These are phyloP conservation scores for Drosophila ohnishii DNA, from an alignment of 1,140 invertebrate genomes.

Conservation along the genomic window DNA sequence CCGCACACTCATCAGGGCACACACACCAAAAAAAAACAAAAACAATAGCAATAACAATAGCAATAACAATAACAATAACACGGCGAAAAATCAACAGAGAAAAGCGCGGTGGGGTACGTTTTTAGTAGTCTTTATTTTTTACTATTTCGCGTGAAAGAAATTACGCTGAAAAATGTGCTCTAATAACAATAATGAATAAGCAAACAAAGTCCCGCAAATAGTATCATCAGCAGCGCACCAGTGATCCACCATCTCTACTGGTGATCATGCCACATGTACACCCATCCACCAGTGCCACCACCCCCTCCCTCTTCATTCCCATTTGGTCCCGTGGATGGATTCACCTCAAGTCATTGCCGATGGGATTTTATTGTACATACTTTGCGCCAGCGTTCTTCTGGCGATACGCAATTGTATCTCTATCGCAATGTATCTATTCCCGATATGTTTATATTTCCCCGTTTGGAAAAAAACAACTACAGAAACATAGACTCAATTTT, in stretches of 20 bases:
- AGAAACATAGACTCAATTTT: conserved; percentile 33
- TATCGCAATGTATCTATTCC: conserved; percentile 42
- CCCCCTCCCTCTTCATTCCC: background rate
- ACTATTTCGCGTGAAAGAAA: conserved; percentile 78
- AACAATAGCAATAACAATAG: background rate
- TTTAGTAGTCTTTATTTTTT: conserved; percentile 75
- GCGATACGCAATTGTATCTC: conserved; percentile 65
- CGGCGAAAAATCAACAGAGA: conserved; percentile 15
- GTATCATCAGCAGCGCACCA: conserved; percentile 23
- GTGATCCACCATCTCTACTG: background rate
- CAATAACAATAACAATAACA: conserved; percentile 5
- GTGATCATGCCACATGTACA: conserved; percentile 19
- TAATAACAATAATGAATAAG: conserved; percentile 80
- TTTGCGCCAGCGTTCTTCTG: conserved; percentile 9
- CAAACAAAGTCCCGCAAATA: conserved; percentile 69
- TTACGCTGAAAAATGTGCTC: conserved; percentile 79
- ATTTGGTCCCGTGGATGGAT: conserved; percentile 6
- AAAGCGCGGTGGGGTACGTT: conserved; percentile 31
- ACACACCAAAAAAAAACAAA: conserved; percentile 17
- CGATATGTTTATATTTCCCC: conserved; percentile 58
- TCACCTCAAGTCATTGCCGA: conserved; percentile 68
- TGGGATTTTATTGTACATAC: conserved; percentile 69
- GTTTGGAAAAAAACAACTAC: conserved; percentile 22
- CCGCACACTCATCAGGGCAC: conserved; percentile 65
- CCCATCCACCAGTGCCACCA: background rate